Percentiles rank a stretch among this genome's conserved stretches.
These are phyloP conservation scores for Tachysurus vachellii DNA, from an alignment of 2,113 vertebrate genomes.

Conservation along the genomic window DNA sequence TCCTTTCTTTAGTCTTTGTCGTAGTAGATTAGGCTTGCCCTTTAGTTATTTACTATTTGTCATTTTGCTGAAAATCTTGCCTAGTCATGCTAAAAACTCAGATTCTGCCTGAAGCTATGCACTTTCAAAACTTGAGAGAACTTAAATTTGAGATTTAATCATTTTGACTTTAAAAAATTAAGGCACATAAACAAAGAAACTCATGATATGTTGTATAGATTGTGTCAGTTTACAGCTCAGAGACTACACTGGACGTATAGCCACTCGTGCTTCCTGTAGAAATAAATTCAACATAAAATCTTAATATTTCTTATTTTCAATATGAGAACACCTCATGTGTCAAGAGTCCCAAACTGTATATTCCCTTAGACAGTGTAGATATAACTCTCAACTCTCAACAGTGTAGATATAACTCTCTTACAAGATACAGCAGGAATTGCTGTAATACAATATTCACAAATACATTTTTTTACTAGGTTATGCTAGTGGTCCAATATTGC, in stretches of 20 bases:
- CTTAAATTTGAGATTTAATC: no score
- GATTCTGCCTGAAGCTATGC: neutral
- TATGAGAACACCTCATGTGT: neutral
- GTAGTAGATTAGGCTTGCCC: neutral
- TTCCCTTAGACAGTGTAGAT: neutral
- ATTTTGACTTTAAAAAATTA: neutral
- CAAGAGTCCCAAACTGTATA: neutral
- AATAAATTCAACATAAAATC: neutral
- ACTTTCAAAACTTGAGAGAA: neutral
- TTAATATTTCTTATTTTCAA: neutral
- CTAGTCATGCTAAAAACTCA: neutral
- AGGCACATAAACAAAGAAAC: neutral
- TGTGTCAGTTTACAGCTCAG: neutral
- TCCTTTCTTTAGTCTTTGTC: neutral
- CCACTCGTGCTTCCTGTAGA: neutral
- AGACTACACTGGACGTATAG: neutral
- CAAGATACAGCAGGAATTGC: neutral
- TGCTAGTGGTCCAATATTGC: neutral
- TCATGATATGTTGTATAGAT: neutral
- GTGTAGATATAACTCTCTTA: neutral
- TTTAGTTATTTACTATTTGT: slow-evolving; percentile 16
- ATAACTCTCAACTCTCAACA: neutral
- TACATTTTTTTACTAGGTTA: neutral
- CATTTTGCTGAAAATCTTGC: neutral
- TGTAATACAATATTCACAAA: neutral